Evolutionary conservation across 2,888 invertebrate genomes (phyloP).

Genomic region (Phengaris arion): DNA sequence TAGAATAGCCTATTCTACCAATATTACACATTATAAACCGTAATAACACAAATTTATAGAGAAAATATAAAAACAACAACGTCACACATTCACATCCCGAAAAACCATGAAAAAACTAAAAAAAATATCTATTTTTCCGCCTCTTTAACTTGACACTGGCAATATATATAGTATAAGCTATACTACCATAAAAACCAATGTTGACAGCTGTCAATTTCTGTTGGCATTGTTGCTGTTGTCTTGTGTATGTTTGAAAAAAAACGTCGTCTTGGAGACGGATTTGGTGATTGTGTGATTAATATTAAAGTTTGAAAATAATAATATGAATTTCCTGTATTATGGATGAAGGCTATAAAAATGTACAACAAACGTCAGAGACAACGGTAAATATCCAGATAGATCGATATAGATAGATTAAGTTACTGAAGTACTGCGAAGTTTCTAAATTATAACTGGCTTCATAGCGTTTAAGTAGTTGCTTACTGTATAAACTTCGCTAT

Average conservation of each 20-base stretch:
- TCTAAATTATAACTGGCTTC: conserved; percentile 24
- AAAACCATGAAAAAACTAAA: too few species aligned
- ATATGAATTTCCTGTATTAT: conserved; percentile 72
- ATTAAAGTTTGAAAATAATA: conserved; percentile 53
- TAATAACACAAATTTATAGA: too few species aligned
- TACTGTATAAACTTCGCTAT: conserved; percentile 6
- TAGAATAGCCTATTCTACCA: too few species aligned
- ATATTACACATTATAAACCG: too few species aligned
- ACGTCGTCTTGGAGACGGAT: conserved; percentile 76
- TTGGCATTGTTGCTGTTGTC: conserved; percentile 44
- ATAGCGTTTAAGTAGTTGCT: not conserved
- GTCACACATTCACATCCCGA: too few species aligned
- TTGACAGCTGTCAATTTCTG: not conserved
- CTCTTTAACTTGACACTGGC: too few species aligned
- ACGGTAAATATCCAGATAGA: conserved; percentile 59
- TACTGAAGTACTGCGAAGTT: conserved; percentile 3
- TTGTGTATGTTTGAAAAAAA: conserved; percentile 49
- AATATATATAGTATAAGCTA: too few species aligned
- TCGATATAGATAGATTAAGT: conserved; percentile 29
- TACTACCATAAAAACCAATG: too few species aligned
- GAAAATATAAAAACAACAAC: too few species aligned
- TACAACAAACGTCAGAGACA: conserved; percentile 55
- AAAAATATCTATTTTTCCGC: too few species aligned
- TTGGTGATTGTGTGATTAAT: conserved; percentile 58
- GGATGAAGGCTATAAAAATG: conserved; percentile 65